Evolutionary conservation across 2,888 invertebrate species (phyloP).

Genomic region (Melieria omissa): DNA sequence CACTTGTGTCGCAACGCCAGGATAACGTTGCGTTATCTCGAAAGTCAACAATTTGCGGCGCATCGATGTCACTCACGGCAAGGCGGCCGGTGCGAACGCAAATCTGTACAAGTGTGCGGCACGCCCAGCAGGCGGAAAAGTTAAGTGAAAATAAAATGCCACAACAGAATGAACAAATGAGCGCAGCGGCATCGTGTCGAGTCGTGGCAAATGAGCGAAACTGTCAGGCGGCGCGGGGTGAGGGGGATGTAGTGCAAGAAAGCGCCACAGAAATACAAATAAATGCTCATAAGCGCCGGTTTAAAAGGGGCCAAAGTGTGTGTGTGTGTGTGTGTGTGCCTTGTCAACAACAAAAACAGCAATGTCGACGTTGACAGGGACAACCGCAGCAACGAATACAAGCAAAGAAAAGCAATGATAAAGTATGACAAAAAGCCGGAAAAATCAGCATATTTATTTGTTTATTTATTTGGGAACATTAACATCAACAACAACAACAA

Average conservation of each 20-base stretch:
- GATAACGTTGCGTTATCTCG: slow-evolving; percentile 67
- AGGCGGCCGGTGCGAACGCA: slow-evolving; percentile 53
- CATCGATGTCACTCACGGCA: slow-evolving; percentile 66
- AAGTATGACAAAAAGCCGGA: slow-evolving; percentile 1
- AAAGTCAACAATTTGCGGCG: slow-evolving; percentile 68
- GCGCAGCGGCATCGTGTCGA: neutral
- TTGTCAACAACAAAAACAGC: neutral
- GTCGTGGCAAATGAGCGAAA: no score
- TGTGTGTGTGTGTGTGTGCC: neutral
- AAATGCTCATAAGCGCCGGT: neutral
- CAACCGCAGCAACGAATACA: neutral
- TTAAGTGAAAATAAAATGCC: neutral
- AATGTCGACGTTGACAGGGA: neutral
- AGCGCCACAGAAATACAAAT: neutral
- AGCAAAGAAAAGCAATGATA: neutral
- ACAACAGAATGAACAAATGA: slow-evolving; percentile 3
- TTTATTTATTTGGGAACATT: neutral
- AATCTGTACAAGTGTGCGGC: slow-evolving; percentile 48
- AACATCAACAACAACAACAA: no score
- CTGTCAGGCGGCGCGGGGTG: no score
- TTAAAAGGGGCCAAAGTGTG: neutral
- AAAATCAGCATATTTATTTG: slow-evolving; percentile 6
- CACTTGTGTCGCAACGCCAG: slow-evolving; percentile 68
- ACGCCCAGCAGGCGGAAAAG: slow-evolving; percentile 15
- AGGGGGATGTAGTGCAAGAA: neutral